phyloP scores from a whole-genome alignment of 2,888 invertebrate genomes.

The Andricus quercusramuli region DNA sequence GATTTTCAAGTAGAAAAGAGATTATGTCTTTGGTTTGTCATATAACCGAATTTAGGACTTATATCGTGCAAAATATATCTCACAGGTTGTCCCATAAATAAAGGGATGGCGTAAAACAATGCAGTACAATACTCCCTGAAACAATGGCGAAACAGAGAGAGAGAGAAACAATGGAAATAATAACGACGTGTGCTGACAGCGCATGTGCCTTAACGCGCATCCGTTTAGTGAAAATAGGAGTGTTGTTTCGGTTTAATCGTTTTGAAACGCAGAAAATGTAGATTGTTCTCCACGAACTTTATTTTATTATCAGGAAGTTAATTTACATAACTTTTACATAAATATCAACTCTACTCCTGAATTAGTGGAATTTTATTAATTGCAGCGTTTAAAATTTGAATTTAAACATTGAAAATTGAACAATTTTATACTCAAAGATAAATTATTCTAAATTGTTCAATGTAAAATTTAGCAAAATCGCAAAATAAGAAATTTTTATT shows the following conservation, averaged over 20 bases:
- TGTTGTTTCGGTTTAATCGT: no score
- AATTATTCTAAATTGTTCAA: no score
- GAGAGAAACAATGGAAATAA: constrained; percentile 18
- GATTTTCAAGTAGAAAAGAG: neutral
- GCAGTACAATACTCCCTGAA: constrained; percentile 13
- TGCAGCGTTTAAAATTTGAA: no score
- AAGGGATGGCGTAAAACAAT: constrained; percentile 23
- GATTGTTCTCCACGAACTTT: neutral
- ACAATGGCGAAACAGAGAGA: constrained; percentile 8
- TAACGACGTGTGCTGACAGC: constrained; percentile 12
- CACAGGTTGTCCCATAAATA: constrained; percentile 33
- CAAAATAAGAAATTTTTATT: no score
- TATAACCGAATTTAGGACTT: neutral
- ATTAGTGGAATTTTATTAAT: neutral
- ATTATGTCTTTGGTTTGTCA: neutral
- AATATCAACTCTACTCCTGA: neutral
- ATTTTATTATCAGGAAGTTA: neutral
- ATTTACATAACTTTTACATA: neutral
- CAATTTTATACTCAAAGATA: no score
- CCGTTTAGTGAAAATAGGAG: no score
- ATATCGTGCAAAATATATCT: constrained; percentile 4
- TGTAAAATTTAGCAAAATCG: no score
- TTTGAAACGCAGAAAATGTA: neutral
- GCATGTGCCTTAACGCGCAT: no score
- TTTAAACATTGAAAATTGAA: no score